phyloP scores from a whole-genome alignment of 2,113 vertebrate species.

The Eidolon helvum region DNA sequence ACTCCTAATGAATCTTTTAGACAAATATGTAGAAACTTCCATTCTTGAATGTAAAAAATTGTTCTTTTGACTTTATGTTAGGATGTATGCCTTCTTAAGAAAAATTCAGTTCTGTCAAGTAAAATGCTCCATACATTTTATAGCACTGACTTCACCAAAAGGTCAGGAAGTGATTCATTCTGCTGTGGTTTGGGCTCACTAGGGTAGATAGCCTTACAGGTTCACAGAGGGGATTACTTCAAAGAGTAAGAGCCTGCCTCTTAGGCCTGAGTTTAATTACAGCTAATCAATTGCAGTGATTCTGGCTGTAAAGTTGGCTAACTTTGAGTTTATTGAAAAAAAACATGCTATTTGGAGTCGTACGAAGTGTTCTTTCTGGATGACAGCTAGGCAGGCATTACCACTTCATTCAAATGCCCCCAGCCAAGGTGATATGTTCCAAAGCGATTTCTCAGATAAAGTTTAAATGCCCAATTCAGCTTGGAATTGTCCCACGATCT shows the following conservation, averaged over 20 bases:
- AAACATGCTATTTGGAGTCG: not conserved
- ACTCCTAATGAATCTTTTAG: not conserved
- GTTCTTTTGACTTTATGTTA: not conserved
- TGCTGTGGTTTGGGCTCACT: not conserved
- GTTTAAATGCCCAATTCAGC: not conserved
- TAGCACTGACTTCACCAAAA: not conserved
- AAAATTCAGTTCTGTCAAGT: not conserved
- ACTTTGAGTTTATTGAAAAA: not conserved
- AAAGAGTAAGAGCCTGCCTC: not conserved
- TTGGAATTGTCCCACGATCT: not conserved
- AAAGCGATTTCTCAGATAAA: not conserved
- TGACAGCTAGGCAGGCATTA: not conserved
- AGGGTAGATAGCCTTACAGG: not conserved
- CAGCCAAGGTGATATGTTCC: not conserved
- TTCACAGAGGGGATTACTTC: not conserved
- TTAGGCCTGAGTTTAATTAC: constrained; percentile 27
- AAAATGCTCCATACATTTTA: not conserved
- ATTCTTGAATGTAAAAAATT: constrained; percentile 32
- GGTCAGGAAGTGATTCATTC: not conserved
- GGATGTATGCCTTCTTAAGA: not conserved
- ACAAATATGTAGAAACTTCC: not conserved
- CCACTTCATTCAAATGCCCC: not conserved
- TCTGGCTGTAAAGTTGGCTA: not conserved
- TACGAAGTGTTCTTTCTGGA: not conserved
- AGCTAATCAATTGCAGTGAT: not conserved